phyloP scores from a whole-genome alignment of 2,113 vertebrate genomes.

The Pan paniscus region DNA sequence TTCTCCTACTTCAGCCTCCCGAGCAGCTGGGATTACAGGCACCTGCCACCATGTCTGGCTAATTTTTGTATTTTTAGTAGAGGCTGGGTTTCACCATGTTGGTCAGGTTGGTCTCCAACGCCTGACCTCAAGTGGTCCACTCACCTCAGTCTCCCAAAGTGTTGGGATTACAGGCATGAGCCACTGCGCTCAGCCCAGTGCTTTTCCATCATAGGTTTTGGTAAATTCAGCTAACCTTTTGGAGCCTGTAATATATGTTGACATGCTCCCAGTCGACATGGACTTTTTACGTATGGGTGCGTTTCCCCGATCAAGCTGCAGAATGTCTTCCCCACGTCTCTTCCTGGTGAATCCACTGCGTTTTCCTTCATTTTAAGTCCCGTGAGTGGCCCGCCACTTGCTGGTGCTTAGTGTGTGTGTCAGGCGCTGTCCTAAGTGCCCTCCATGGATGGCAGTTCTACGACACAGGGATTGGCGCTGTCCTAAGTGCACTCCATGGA shows the following conservation, averaged over 20 bases:
- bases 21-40: no score
- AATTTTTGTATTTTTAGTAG: no score
- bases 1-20: no score
- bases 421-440: not conserved
- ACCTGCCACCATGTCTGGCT: no score
- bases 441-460: rapidly evolving
- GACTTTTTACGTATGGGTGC: rapidly evolving
- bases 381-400: rapidly evolving
- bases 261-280: not conserved
- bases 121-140: no score
- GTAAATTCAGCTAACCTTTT: not conserved
- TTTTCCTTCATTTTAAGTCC: rapidly evolving
- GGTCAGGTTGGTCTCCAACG: no score
- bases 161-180: no score
- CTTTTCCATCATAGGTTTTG: no score
- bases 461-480: not conserved
- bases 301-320: rapidly evolving
- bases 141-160: no score
- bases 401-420: no score
- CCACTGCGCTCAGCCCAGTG: not conserved
- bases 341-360: rapidly evolving
- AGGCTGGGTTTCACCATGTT: no score
- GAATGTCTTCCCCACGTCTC: rapidly evolving
- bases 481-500: no score
- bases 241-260: rapidly evolving